These are phyloP conservation scores for Paedocypris sp. DNA, from an alignment of 2,113 vertebrate genomes.

Conservation along the genomic window DNA sequence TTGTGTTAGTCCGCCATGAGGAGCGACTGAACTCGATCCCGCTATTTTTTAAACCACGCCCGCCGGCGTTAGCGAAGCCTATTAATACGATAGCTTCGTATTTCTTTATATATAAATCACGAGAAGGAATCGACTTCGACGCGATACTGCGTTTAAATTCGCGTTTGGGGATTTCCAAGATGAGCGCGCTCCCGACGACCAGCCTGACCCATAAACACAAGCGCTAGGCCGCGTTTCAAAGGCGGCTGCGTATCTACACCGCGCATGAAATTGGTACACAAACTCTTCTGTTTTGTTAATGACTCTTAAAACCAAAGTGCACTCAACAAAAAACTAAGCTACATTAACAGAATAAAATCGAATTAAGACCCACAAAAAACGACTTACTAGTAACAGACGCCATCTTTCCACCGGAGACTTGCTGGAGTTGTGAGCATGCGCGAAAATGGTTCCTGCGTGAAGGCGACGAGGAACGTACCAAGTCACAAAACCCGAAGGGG, in stretches of 20 bases:
- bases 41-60: constrained; percentile 14
- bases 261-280: background rate
- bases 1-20: background rate
- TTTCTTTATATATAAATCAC: too few relatives aligned
- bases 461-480: background rate
- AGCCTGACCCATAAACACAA: constrained; percentile 7
- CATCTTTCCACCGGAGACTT: constrained; percentile 45
- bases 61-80: background rate
- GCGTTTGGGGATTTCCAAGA: too few relatives aligned
- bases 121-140: too few relatives aligned
- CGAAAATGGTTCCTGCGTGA: background rate
- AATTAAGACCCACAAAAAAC: background rate
- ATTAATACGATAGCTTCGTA: too few relatives aligned
- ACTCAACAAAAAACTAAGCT: background rate
- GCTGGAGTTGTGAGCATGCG: background rate
- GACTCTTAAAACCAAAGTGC: background rate
- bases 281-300: background rate
- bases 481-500: background rate
- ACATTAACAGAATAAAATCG: background rate
- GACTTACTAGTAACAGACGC: constrained; percentile 59
- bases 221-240: background rate
- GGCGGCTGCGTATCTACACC: background rate
- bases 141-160: background rate
- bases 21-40: background rate
- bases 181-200: background rate